Base-by-base conservation (phyloP, 2,797 vertebrate genomes). In the Hapalemur alaotrensis region DNA sequence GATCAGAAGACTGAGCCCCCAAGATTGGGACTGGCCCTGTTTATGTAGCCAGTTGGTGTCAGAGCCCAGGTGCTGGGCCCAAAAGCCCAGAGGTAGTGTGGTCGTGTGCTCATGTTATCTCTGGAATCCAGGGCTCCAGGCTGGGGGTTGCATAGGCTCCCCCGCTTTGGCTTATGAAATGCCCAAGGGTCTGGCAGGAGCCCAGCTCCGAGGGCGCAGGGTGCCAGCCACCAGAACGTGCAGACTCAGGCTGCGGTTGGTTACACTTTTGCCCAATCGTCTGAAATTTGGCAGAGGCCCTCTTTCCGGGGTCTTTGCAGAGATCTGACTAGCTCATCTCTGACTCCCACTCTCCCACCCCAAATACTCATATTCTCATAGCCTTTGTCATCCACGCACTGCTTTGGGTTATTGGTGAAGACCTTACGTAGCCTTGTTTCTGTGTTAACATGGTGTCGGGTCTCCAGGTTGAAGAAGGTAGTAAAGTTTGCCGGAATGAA, bases 331-430 rank as follows among this genome's bases (percentile, higher is more conserved):
- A n/a, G 22, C 35, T 78, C 43, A 1, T 57, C 80, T 50, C 87
- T 46, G 25, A 13, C 17, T 14, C 12, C 23, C 80, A 46, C 9
- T 9, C 32, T 30, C 50, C 3, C 67, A 2, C 78, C 52, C 43
- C 22, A 1, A 2, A 2, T 10, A 1, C 30, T n/a, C 5, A 2
- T 6, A 2, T 4, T 22, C 50, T 93, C 6, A 0, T 8, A 12
- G 50, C 50, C 23, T 18, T 13, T 25, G 6, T 20, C 28, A 61
- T 5, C 35, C 18, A 2, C 17, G 13, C 41, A 0, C 61, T n/a
- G 41, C 50, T 18, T 20, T 2, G 3, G 32, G 13, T 61, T 11
- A 7, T n/a, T 30, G 17, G 32, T 52, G 35, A 20, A 13, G 75
- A 17, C 18, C 69, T 11, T 3, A 1, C 32, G 20, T 65, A 3